Base-by-base conservation (phyloP, 2,113 vertebrate species). In the Rhinichthys klamathensis region DNA sequence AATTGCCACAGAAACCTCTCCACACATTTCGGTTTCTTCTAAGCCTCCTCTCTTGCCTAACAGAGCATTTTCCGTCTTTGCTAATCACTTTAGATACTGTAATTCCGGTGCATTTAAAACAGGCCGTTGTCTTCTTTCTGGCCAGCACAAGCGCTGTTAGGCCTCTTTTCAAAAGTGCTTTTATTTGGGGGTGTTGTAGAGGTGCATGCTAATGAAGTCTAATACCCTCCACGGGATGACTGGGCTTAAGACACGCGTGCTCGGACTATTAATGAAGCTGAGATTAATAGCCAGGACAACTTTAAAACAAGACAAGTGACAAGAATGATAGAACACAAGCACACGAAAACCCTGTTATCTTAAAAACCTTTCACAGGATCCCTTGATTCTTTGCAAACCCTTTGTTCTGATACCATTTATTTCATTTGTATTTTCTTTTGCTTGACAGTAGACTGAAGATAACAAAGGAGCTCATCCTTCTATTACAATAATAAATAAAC, bases 191-290 rank as follows among this genome's bases (percentile, higher is more conserved):
- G 73, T 80, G 60, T 32, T 56, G 58, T 82, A 61, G 73, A 82
- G 80, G 58, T 51, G 79, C 79, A 82, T 82, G 79, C 70, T 86
- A 86, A 82, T 82, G 76, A 82, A 74, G 65, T 15, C 46, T n/a
- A 51, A 81, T 54, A 74, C 81, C 65, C 67, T 83, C 81, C 81
- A 63, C 63, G 60, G 69, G 78, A 41, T 86, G 78, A 82, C 85
- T 63, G 72, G 44, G 27, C 44, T 65, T 61, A 51, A 75, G 60
- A 82, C 70, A 27, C 23, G 70, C 70, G 7, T 82, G 70, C n/a
- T 54, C 46, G 9, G 70, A 86, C 79, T 76, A 32, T 25, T 58
- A 85, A 78, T 85, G 83, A 84, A 84, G 83, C 18, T 4, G 41
- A 75, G 56, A 77, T 84, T 84, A 75, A 77, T 84, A 76, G 58